These are phyloP conservation scores for Gasteruption jaculator DNA, from an alignment of 2,888 invertebrate species.

Conservation along the genomic window DNA sequence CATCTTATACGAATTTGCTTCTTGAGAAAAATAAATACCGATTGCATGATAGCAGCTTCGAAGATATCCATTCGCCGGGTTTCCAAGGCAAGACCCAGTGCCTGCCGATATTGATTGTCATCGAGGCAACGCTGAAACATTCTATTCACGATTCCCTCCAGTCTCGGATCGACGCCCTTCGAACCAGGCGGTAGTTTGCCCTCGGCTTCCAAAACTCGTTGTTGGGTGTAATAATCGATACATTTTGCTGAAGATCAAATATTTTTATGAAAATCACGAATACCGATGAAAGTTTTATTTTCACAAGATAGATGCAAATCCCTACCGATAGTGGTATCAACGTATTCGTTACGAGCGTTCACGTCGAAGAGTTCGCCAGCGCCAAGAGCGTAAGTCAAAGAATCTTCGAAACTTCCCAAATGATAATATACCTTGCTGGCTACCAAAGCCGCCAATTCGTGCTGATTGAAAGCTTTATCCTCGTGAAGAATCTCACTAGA, in stretches of 20 bases:
- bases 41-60: constrained; percentile 83
- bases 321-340: constrained; percentile 85
- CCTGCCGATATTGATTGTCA: constrained; percentile 92
- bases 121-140: constrained; percentile 97
- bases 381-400: constrained; percentile 93
- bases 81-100: constrained; percentile 93
- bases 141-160: constrained; percentile 92
- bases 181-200: constrained; percentile 59
- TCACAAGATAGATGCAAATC: not conserved
- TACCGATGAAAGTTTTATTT: too few relatives aligned
- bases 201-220: constrained; percentile 71
- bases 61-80: constrained; percentile 97
- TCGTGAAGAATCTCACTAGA: constrained; percentile 90
- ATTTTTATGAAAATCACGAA: constrained; percentile 7
- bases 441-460: constrained; percentile 91
- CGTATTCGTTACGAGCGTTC: constrained; percentile 90
- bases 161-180: constrained; percentile 71
- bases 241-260: constrained; percentile 71
- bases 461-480: constrained; percentile 81
- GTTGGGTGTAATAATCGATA: constrained; percentile 93
- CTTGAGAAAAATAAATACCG: constrained; percentile 47
- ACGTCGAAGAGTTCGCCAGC: constrained; percentile 95
- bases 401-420: constrained; percentile 94
- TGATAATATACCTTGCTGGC: constrained; percentile 99
- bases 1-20: not conserved